Base-by-base conservation (phyloP, 1,140 invertebrate genomes). In the Orchestia grillus region DNA sequence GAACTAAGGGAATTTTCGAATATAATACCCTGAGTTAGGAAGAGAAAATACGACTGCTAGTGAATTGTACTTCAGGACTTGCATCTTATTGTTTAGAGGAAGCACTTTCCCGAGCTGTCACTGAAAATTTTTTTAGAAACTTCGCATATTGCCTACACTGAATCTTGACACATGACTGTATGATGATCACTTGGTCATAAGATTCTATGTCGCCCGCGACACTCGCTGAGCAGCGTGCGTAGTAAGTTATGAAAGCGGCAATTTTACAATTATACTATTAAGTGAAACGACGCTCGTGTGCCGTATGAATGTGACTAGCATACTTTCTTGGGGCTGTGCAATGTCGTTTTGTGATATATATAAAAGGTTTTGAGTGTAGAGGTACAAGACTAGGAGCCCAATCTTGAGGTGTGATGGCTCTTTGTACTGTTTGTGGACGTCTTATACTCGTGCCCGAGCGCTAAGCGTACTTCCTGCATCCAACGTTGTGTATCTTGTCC, bases 261-360 rank as follows among this genome's bases (percentile, higher is more conserved):
- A 23, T 90, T 44, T 42, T 90, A 90, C n/a, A 90, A 43, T 90
- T 41, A 16, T 90, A 90, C 42, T 42, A 90, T 90, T 90, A 90
- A 90, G 88, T 90, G 41, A 42, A 44, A 90, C 28, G n/a, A 90
- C 15, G 88, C 41, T 41, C 88, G 43, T 90, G 88, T 90, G 88
- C 88, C 36, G 88, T 90, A 90, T 90, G 43, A 44, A 90, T 90
- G 88, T 90, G n/a, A 42, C 15, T 42, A 90, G 88, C 88, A 44
- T 90, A 90, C 88, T 90, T 44, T 90, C 88, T 90, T 90, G 88
- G 88, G 88, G 88, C 88, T 90, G 88, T 90, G 88, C 88, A 90
- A 90, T 90, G 88, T 90, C 88, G 42, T 90, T 90, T 90, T 90
- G 88, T 90, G 88, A 90, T 90, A 90, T 90, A 90, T 41, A 90